Evolutionary conservation across 2,888 invertebrate genomes (phyloP).

Genomic region (Dyspetes luteomarginatus): DNA sequence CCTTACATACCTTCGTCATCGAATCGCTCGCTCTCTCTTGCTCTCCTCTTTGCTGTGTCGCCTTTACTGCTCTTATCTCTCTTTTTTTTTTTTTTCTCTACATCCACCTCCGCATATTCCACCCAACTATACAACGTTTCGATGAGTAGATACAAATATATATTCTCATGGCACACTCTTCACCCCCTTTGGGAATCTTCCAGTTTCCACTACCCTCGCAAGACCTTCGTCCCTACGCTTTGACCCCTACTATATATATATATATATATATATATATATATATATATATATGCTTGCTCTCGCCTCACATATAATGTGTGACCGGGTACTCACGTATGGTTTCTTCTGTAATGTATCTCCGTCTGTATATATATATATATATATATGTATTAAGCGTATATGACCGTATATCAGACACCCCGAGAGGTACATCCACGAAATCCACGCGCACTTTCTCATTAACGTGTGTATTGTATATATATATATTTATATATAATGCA

Average conservation of each 20-base stretch:
- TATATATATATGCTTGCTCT: too few species aligned
- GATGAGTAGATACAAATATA: conserved; percentile 29
- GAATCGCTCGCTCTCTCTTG: conserved; percentile 33
- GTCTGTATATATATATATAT: conserved; percentile 30
- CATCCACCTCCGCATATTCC: conserved; percentile 31
- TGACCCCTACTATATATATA: conserved; percentile 61
- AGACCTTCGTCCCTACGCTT: conserved; percentile 39
- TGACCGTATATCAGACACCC: conserved; percentile 60
- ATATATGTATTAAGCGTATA: conserved; percentile 36
- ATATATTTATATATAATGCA: conserved; percentile 11
- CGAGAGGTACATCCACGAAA: conserved; percentile 46
- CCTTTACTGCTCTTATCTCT: conserved; percentile 21
- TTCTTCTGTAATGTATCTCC: conserved; percentile 76
- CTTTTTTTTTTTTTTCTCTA: conserved; percentile 9
- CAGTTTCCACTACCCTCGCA: conserved; percentile 63
- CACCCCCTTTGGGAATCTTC: conserved; percentile 60
- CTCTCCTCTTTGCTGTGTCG: conserved; percentile 37
- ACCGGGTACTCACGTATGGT: conserved; percentile 75
- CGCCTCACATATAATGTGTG: conserved; percentile 64
- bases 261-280: too few species aligned
- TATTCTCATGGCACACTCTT: conserved; percentile 31
- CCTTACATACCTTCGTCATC: conserved; percentile 63
- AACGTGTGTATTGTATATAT: neutral
- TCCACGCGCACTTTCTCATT: conserved; percentile 29
- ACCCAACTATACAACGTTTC: conserved; percentile 23